Evolutionary conservation across 23 tunicate genomes (phyloP), one percentile per base, ranked within the genome.

Genomic region (Pegea sp.): DNA sequence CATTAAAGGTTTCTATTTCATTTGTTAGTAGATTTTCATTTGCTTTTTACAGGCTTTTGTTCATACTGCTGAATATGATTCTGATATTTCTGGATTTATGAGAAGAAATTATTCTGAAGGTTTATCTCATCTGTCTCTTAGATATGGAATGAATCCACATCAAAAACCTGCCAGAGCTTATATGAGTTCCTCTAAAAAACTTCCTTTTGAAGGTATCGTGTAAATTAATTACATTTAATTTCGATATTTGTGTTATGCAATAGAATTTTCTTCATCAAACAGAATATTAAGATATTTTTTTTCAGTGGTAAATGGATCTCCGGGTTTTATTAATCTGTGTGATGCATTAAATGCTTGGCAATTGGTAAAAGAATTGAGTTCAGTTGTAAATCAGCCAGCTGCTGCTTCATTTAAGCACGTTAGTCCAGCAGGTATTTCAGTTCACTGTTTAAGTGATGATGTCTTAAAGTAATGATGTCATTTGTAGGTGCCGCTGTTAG

Each of bases 301-400:
- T 68, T 20, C 52, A 78, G 91, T 78, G 21, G 53, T 78, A 29
- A 80, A 80, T 71, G 93, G 93, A 2, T 71, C 79, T 16, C 93
- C 79, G 5, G 93, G 93, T 6, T 80, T 66, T 46, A 80, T 80
- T 33, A 80, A 80, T 49, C 60, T 80, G 3, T 80, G 93, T 56
- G 93, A 80, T 54, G 93, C 93, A 24, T 61, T 80, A 30, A 80
- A 80, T 55, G 72, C 93, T 0, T 80, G 93, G 93, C 93, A 80
- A 51, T 65, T 80, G 1, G 93, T 80, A 24, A 52, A 60, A 34
- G 93, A 80, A 38, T 27, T 80, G 66, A 66, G 56, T 33, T 26
- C 28, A 4, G 56, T 80, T 8, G 28, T 66, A 21, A 52, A 48
- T 1, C 50, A 59, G 29, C 70, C 79, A 31, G 73, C 79, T 3